Evolutionary conservation across 2,113 vertebrate species (phyloP).

Genomic region (Oreochromis tanganicae): DNA sequence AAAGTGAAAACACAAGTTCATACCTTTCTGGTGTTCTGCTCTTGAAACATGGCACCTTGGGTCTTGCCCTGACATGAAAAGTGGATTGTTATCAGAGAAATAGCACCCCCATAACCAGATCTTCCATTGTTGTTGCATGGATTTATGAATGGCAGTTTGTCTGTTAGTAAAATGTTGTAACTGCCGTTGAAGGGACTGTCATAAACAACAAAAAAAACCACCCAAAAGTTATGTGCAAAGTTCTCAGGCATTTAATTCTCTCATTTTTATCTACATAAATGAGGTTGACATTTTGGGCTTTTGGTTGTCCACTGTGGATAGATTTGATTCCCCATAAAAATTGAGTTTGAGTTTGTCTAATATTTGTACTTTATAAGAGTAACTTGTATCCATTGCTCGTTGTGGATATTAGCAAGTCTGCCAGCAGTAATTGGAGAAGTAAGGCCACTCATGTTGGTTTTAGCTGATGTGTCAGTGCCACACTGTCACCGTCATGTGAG

Average conservation of each 20-base stretch:
- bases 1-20: neutral
- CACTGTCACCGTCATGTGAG: constrained; percentile 11
- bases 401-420: neutral
- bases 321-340: neutral
- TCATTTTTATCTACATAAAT: neutral
- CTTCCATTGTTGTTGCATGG: neutral
- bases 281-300: neutral
- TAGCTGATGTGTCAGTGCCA: constrained; percentile 2
- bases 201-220: fast-evolving
- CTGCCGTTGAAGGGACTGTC: neutral
- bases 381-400: neutral
- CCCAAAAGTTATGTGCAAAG: neutral
- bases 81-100: neutral
- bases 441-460: neutral
- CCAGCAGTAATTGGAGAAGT: neutral
- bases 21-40: neutral
- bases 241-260: neutral
- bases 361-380: neutral
- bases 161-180: neutral
- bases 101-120: neutral
- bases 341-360: neutral
- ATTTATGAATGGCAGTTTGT: neutral
- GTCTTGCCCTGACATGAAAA: neutral
- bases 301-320: neutral
- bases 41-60: neutral